Evolutionary conservation across 2,113 vertebrate species (phyloP).

Genomic region (Charadrius vociferus): DNA sequence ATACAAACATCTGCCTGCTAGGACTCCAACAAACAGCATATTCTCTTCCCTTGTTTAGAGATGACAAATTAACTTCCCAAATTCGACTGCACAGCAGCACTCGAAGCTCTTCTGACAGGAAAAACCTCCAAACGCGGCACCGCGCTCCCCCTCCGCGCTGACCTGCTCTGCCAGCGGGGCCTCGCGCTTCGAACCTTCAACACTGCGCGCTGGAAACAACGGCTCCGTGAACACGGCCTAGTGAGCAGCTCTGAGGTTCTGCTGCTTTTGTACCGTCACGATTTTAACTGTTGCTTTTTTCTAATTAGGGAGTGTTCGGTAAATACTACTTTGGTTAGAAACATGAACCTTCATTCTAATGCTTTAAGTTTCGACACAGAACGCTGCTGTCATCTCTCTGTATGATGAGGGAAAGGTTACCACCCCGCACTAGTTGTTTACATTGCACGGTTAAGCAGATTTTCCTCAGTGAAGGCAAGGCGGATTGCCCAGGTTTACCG

Average conservation of each 20-base stretch:
- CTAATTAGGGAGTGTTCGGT: too few species aligned
- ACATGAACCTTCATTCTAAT: accelerated
- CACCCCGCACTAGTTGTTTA: accelerated
- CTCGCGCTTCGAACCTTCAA: too few species aligned
- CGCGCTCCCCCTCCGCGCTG: too few species aligned
- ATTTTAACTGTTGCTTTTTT: neutral
- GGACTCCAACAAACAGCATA: neutral
- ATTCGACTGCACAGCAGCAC: neutral
- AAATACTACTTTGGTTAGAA: neutral
- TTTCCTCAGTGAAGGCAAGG: neutral
- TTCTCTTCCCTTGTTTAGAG: neutral
- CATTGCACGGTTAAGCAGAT: too few species aligned
- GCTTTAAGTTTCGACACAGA: accelerated
- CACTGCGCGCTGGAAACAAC: accelerated
- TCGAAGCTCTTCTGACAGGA: neutral
- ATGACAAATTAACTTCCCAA: neutral
- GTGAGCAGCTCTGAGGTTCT: accelerated
- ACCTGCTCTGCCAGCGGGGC: too few species aligned
- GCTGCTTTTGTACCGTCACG: accelerated
- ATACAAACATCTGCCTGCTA: accelerated
- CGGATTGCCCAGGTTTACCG: accelerated
- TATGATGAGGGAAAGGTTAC: accelerated
- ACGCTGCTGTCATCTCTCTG: accelerated
- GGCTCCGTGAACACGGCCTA: accelerated
- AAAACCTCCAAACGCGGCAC: too few species aligned